A percentile compares a stretch with the other conserved stretches of the same genome.
Conservation (phyloP, 2,797 vertebrate genomes). For the Clarias platycephalus region DNA sequence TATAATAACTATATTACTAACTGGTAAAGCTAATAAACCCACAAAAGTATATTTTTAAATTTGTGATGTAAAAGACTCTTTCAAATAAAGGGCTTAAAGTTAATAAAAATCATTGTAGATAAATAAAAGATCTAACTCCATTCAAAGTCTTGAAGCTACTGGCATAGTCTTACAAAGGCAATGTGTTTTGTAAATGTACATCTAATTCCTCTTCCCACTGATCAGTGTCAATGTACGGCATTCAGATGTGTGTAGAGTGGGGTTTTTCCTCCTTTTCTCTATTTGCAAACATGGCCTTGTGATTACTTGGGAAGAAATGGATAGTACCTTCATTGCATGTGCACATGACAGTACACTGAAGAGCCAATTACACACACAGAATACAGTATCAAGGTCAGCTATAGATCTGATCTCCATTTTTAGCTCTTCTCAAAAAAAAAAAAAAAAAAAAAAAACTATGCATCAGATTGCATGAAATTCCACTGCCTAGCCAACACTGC, state of each 20-base stretch:
- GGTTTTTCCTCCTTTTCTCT: background rate
- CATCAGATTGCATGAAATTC: background rate
- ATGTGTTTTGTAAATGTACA: background rate
- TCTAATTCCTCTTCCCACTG: conserved; percentile 1
- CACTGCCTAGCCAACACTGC: conserved; percentile 64
- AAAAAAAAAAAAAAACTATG: background rate
- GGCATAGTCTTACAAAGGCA: background rate
- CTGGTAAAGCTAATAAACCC: background rate
- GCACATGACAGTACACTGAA: conserved; percentile 16
- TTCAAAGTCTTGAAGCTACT: conserved; percentile 15
- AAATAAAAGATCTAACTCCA: conserved; percentile 7
- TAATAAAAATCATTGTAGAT: background rate
- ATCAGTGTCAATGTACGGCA: conserved; percentile 2
- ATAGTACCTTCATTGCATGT: background rate
- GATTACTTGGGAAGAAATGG: background rate
- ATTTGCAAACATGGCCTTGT: conserved; percentile 18
- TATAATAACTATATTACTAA: background rate
- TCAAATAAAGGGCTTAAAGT: background rate
- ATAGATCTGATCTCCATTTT: conserved; percentile 13
- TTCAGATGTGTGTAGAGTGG: background rate
- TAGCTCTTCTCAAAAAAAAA: background rate
- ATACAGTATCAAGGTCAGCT: conserved; percentile 32
- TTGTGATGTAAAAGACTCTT: background rate
- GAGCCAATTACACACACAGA: conserved; percentile 28
- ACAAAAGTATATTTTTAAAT: background rate